These are phyloP conservation scores for Tortrix viridana DNA, from an alignment of 2,888 invertebrate genomes.

Conservation along the genomic window DNA sequence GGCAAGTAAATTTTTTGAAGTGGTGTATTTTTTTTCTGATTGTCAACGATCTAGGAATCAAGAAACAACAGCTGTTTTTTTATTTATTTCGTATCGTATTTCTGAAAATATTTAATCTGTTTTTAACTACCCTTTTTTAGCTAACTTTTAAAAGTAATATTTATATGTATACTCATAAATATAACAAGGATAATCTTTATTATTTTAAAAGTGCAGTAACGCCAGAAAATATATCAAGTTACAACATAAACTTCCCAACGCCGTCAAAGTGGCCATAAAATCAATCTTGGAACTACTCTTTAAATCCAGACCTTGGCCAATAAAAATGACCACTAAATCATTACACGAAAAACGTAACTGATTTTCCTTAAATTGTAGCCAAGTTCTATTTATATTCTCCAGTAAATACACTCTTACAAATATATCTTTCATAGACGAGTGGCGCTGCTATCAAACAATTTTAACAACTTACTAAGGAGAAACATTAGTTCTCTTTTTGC, in stretches of 20 bases:
- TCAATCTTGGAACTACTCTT: slow-evolving; percentile 9
- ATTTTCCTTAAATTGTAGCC: slow-evolving; percentile 18
- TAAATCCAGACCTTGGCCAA: slow-evolving; percentile 21
- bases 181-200: too few species aligned
- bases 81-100: too few species aligned
- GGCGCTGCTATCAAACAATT: slow-evolving; percentile 8
- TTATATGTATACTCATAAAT: too few species aligned
- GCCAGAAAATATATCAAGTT: not conserved
- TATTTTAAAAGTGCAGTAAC: too few species aligned
- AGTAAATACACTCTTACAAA: slow-evolving; percentile 5
- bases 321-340: slow-evolving; percentile 21
- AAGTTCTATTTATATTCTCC: slow-evolving; percentile 17
- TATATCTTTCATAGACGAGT: not conserved
- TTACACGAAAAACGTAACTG: slow-evolving; percentile 13
- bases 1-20: too few species aligned
- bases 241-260: not conserved
- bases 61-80: too few species aligned
- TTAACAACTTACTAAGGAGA: not conserved
- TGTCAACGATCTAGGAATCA: too few species aligned
- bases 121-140: too few species aligned
- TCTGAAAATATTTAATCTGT: too few species aligned
- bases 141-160: too few species aligned
- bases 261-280: slow-evolving; percentile 1
- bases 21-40: too few species aligned
- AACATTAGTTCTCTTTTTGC: slow-evolving; percentile 20